These are phyloP conservation scores for Ruditapes philippinarum DNA, from an alignment of 1,140 invertebrate species.

Conservation along the genomic window DNA sequence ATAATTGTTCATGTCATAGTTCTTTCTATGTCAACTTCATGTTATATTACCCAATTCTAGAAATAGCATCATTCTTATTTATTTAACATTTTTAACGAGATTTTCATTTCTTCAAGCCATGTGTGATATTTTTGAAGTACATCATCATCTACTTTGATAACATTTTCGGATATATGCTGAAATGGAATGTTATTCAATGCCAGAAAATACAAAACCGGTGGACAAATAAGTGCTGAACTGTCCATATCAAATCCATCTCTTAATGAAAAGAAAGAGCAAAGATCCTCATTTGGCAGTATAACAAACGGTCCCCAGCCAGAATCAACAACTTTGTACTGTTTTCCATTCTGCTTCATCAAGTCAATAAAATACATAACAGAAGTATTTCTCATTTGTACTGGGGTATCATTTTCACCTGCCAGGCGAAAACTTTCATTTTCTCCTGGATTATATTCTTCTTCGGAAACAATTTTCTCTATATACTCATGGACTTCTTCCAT, in stretches of 20 bases:
- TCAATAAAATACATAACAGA: slow-evolving; percentile 5
- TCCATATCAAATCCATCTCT: background rate
- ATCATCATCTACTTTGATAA: background rate
- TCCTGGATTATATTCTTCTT: background rate
- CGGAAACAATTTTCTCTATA: background rate
- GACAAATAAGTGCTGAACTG: background rate
- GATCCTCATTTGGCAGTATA: background rate
- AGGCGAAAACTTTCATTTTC: background rate
- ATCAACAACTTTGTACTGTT: background rate
- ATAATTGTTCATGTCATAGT: no score
- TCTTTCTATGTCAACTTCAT: no score
- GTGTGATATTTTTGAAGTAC: background rate
- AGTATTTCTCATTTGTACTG: background rate
- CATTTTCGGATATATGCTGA: background rate
- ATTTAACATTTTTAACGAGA: background rate
- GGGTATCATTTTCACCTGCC: background rate
- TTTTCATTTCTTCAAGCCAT: background rate
- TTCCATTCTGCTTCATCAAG: background rate
- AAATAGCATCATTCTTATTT: no score
- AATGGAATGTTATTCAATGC: background rate
- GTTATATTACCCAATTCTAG: no score
- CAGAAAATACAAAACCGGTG: background rate
- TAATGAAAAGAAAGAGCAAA: background rate
- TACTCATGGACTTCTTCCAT: background rate
- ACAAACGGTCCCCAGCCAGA: slow-evolving; percentile 9